A percentile compares a stretch with the other conserved stretches of the same genome.
These are phyloP conservation scores for Elanus axillaris DNA, from an alignment of 2,113 vertebrate genomes.

Conservation along the genomic window DNA sequence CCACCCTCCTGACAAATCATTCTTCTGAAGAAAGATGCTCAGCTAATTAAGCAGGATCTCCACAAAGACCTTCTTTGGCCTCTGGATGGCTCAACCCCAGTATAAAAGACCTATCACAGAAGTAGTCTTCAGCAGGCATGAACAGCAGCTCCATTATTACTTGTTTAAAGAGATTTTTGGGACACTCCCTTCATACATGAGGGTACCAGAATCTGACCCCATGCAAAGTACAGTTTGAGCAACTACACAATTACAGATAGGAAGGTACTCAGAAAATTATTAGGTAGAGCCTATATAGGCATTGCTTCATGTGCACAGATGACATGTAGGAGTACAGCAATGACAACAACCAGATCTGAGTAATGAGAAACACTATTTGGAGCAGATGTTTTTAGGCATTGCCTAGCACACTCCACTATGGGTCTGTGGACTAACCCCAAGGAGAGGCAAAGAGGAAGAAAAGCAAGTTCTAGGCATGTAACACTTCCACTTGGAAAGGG, in stretches of 20 bases:
- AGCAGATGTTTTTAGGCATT: neutral
- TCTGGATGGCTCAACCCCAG: neutral
- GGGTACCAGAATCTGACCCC: neutral
- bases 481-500: neutral
- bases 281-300: neutral
- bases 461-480: neutral
- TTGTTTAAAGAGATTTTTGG: neutral
- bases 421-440: neutral
- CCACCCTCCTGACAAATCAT: neutral
- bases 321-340: neutral
- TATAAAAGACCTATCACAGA: neutral
- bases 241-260: neutral
- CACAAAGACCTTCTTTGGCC: neutral
- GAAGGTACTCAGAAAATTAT: neutral
- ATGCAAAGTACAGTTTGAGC: neutral
- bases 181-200: neutral
- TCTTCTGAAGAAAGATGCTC: neutral
- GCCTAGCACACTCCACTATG: neutral
- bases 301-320: neutral
- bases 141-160: neutral
- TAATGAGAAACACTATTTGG: neutral
- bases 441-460: neutral
- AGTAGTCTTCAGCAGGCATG: neutral
- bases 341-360: neutral
- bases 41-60: neutral